Evolutionary conservation across 92 coral and sea anemone species (phyloP), one percentile per base, ranked within the genome.

Genomic region (Zoanthus sociatus): DNA sequence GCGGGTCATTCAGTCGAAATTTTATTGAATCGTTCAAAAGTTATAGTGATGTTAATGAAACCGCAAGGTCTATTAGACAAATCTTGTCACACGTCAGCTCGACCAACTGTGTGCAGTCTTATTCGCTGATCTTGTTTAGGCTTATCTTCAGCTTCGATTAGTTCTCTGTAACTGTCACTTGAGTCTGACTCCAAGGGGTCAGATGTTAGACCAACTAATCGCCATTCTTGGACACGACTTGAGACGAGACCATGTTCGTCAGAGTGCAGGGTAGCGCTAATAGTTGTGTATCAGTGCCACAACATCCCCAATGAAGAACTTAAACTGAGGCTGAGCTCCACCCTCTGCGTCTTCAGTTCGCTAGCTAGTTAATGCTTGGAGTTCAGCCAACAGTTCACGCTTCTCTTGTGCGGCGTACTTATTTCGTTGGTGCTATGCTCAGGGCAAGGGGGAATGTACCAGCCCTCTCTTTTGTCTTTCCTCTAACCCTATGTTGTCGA

Each of bases 21-120:
- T 67, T 67, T 67, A 67, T 67, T 67, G 72, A 67, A 67, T 67
- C 17, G 72, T 13, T 67, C 37, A 18, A 67, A 26, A 67, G 72
- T 67, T 67, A 67, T 30, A 67, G 72, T 31, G 21, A 66, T 66
- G 71, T 66, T 7, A 66, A 66, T 14, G 26, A 67, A 67, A 30
- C 30, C 72, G 32, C 60, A 54, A 54, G 14, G 60, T 67, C 72
- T 67, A 67, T 67, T 5, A 67, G 72, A 26, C 72, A 10, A 67
- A 10, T 12, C 72, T 67, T 67, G 72, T 67, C 72, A 17, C 72
- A 67, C 26, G 32, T 67, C 72, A 14, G 72, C 72, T 21, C 21
- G 26, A 67, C 72, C 72, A 16, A n/a, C 72, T 67, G 21, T 67
- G 72, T n/a, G 7, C 32, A 30, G 26, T 67, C 31, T 67, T 67